Percentiles rank a stretch among this genome's conserved stretches.
These are phyloP conservation scores for Calidris pugnax DNA, from an alignment of 2,113 vertebrate genomes.

Conservation along the genomic window DNA sequence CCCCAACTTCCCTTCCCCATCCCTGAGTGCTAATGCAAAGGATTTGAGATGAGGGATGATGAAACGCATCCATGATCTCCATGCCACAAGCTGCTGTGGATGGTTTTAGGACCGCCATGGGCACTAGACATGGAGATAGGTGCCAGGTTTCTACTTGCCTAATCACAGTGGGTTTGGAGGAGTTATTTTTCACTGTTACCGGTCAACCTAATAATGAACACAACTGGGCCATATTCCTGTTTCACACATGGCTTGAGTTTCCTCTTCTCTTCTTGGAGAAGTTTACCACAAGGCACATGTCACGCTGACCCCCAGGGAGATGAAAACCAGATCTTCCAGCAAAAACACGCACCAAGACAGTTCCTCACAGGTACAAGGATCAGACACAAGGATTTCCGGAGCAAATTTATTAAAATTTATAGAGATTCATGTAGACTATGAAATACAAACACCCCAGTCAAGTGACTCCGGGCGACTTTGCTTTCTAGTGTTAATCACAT, in stretches of 20 bases:
- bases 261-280: not conserved
- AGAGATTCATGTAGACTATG: not conserved
- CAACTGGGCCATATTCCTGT: not conserved
- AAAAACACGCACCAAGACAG: not conserved
- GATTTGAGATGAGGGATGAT: not conserved
- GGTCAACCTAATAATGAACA: not conserved
- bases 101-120: not conserved
- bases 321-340: not conserved
- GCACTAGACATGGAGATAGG: not conserved
- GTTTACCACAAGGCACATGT: not conserved
- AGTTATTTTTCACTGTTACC: not conserved
- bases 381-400: not conserved
- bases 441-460: not conserved
- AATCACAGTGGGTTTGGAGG: not conserved
- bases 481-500: not conserved
- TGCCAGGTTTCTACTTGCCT: not conserved
- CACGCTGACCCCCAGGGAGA: not conserved
- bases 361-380: not conserved
- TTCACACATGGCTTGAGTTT: accelerated
- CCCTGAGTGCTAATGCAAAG: not conserved
- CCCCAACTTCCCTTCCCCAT: not conserved
- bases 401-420: not conserved
- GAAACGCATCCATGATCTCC: not conserved
- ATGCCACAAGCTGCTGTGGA: not conserved
- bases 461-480: not conserved